Conservation (phyloP, 2,113 vertebrate genomes). For the Varanus salvator region DNA sequence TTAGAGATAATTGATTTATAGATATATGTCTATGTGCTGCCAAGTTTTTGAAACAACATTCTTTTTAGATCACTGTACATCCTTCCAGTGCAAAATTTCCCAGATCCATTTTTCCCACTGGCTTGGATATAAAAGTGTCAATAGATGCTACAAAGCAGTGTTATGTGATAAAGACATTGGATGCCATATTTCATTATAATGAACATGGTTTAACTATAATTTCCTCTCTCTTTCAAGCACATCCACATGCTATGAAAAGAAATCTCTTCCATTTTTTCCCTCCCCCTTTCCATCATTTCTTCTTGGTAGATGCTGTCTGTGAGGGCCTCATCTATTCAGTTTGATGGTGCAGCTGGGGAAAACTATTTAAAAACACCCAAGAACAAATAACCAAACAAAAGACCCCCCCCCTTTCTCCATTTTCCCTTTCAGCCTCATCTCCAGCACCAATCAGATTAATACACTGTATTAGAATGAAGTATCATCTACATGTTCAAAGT, state of each 20-base stretch:
- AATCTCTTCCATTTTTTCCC: conserved; percentile 17
- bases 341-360: conserved; percentile 5
- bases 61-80: not conserved
- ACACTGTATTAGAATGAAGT: conserved; percentile 28
- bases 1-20: not conserved
- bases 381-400: not conserved
- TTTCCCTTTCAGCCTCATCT: not conserved
- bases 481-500: conserved; percentile 7
- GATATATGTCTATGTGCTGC: not conserved
- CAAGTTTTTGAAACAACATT: conserved; percentile 16
- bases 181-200: conserved; percentile 51
- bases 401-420: not conserved
- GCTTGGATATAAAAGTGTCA: conserved; percentile 16
- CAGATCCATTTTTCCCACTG: not conserved
- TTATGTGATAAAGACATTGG: conserved; percentile 22
- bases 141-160: conserved; percentile 37
- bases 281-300: conserved; percentile 19
- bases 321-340: conserved; percentile 20
- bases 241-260: conserved; percentile 24
- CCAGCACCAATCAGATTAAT: not conserved
- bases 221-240: conserved; percentile 28
- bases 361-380: conserved; percentile 2
- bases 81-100: conserved; percentile 1
- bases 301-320: conserved; percentile 13
- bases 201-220: conserved; percentile 37